Evolutionary conservation across 2,113 vertebrate genomes (phyloP).

Genomic region (Grammomys dolichurus): DNA sequence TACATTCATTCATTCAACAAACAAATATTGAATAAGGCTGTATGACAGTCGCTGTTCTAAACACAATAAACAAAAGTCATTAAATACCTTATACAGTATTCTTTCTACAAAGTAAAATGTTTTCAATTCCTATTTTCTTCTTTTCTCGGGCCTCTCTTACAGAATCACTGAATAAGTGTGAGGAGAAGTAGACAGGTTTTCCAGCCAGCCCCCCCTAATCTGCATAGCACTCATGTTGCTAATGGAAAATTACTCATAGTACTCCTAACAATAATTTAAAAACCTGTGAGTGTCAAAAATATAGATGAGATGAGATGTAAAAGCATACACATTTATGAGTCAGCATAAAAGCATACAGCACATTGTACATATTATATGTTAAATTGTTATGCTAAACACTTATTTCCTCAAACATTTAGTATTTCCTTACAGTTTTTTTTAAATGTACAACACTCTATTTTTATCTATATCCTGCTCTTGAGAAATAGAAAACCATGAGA

Average conservation of each 20-base stretch:
- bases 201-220: neutral
- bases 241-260: neutral
- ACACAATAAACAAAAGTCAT: neutral
- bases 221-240: neutral
- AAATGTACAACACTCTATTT: neutral
- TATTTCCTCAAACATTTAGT: neutral
- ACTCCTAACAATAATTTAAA: neutral
- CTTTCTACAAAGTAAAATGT: neutral
- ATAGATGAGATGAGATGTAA: neutral
- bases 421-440: neutral
- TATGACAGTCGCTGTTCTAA: neutral
- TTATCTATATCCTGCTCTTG: neutral
- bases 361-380: neutral
- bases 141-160: neutral
- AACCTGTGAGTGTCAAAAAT: neutral
- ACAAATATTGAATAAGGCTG: neutral
- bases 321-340: neutral
- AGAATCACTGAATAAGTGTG: neutral
- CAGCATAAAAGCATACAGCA: neutral
- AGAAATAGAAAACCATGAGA: neutral
- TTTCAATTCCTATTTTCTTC: neutral
- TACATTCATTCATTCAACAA: neutral
- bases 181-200: neutral
- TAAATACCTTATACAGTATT: neutral
- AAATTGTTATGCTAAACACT: neutral